Conservation (phyloP, 1,140 invertebrate species). For the Bombus balteatus region DNA sequence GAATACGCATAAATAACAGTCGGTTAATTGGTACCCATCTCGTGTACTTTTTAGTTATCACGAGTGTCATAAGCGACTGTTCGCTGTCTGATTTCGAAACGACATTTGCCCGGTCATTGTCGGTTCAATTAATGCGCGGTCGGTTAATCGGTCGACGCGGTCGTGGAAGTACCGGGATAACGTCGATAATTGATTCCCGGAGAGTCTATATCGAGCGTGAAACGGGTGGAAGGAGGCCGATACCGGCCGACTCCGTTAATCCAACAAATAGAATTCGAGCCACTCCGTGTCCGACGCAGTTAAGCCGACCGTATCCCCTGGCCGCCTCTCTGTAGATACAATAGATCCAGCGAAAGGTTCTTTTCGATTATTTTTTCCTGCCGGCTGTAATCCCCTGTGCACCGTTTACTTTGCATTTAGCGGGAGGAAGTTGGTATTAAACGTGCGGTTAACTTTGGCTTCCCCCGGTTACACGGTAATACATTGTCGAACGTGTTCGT, state of each 20-base stretch:
- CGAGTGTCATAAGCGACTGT: neutral
- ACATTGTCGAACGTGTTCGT: neutral
- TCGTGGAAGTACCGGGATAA: neutral
- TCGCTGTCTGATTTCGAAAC: neutral
- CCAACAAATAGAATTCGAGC: conserved; percentile 58
- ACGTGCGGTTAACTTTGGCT: neutral
- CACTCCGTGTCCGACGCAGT: conserved; percentile 43
- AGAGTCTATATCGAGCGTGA: conserved; percentile 34
- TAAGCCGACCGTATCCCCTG: conserved; percentile 34
- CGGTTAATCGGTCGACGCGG: conserved; percentile 2
- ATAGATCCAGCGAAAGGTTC: neutral
- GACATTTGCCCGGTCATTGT: neutral
- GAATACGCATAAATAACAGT: neutral
- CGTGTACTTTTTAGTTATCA: conserved; percentile 20
- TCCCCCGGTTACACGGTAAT: neutral
- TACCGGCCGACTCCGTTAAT: conserved; percentile 53
- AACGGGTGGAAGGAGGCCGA: conserved; percentile 8
- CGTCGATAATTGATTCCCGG: conserved; percentile 47
- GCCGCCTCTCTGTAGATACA: conserved; percentile 8
- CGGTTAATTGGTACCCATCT: conserved; percentile 3
- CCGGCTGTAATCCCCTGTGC: conserved; percentile 19
- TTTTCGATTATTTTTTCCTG: conserved; percentile 25
- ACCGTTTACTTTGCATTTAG: conserved; percentile 33
- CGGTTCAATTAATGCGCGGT: conserved; percentile 27
- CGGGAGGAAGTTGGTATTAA: neutral